phyloP scores from a whole-genome alignment of 2,113 vertebrate genomes.

The Poicephalus meyeri region DNA sequence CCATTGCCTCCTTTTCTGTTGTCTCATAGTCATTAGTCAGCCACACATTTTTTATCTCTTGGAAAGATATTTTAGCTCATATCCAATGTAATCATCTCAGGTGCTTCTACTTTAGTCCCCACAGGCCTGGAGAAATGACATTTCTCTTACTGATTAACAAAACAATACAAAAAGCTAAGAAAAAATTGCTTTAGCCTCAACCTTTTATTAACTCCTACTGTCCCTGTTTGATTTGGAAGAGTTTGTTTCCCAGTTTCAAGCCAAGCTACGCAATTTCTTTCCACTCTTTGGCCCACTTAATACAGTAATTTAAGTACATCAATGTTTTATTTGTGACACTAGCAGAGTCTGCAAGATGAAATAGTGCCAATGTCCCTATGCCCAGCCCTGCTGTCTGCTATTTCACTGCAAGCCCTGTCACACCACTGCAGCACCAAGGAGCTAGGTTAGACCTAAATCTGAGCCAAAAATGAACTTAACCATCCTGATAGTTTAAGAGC shows the following conservation, averaged over 20 bases:
- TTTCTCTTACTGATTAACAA: slow-evolving; percentile 64
- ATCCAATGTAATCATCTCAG: slow-evolving; percentile 62
- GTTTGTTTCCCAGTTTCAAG: not conserved
- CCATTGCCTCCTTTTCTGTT: not conserved
- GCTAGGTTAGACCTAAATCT: not conserved
- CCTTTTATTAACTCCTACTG: slow-evolving; percentile 48
- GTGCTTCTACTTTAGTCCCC: slow-evolving; percentile 34
- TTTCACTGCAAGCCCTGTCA: not conserved
- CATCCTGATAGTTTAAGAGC: not conserved
- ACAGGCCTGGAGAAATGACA: slow-evolving; percentile 6
- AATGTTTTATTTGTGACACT: not conserved
- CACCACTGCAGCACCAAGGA: not conserved
- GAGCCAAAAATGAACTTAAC: not conserved
- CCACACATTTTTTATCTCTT: slow-evolving; percentile 71
- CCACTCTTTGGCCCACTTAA: not conserved
- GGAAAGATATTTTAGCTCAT: slow-evolving; percentile 52
- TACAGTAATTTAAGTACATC: not conserved
- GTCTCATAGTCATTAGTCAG: slow-evolving; percentile 61
- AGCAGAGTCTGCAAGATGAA: not conserved
- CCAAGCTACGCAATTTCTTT: not conserved
- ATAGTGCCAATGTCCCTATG: not conserved
- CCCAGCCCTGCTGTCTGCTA: not conserved
- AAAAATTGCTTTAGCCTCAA: slow-evolving; percentile 17
- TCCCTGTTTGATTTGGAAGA: not conserved
- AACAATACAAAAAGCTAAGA: slow-evolving; percentile 42